Evolutionary conservation across 2,888 invertebrate genomes (phyloP).

Genomic region (Cataglyphis altisquamis): DNA sequence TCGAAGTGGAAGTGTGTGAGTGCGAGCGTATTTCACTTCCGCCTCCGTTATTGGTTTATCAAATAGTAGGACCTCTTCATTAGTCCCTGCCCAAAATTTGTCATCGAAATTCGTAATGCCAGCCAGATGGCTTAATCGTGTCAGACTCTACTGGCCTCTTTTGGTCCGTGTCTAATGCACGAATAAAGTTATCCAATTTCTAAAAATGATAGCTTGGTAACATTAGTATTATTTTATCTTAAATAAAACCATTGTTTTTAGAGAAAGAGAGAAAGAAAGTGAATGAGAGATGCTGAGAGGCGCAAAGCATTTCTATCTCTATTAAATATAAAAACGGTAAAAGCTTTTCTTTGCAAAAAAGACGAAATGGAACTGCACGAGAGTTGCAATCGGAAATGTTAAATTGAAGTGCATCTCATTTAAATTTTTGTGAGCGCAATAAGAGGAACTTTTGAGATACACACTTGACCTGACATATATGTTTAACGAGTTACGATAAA

Average conservation of each 20-base stretch:
- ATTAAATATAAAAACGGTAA: slow-evolving; percentile 20
- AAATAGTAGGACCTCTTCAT: slow-evolving; percentile 70
- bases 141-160: slow-evolving; percentile 52
- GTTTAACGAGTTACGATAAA: not conserved
- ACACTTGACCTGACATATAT: slow-evolving; percentile 1
- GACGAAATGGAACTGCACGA: slow-evolving; percentile 57
- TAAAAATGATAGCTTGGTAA: slow-evolving; percentile 10
- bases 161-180: slow-evolving; percentile 65
- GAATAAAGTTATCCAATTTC: slow-evolving; percentile 55
- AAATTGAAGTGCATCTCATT: slow-evolving; percentile 71
- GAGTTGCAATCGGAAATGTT: slow-evolving; percentile 68
- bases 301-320: slow-evolving; percentile 42
- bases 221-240: not conserved
- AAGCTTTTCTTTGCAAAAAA: slow-evolving; percentile 38
- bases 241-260: slow-evolving; percentile 4
- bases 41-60: slow-evolving; percentile 71
- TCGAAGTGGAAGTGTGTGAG: slow-evolving; percentile 43
- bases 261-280: not conserved
- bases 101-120: slow-evolving; percentile 63
- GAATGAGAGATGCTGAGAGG: not conserved
- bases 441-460: slow-evolving; percentile 37
- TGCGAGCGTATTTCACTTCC: slow-evolving; percentile 40
- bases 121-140: slow-evolving; percentile 68
- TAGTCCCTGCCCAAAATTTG: slow-evolving; percentile 60
- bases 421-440: slow-evolving; percentile 76